Evolutionary conservation across 2,797 vertebrate genomes (phyloP).

Genomic region (Selene dorsalis): DNA sequence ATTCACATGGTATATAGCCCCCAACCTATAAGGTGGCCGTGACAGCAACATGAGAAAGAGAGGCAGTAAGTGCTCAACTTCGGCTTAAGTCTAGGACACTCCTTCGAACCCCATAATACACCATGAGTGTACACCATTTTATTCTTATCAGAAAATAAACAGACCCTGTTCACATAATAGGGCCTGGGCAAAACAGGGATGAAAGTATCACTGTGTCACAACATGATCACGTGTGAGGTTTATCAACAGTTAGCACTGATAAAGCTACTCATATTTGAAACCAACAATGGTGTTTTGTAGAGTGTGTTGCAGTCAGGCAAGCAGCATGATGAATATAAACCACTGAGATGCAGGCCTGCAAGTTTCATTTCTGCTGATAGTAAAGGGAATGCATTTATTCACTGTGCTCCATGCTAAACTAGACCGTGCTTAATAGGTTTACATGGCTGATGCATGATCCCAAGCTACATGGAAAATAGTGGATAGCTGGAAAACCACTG

Average conservation of each 20-base stretch:
- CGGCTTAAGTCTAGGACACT: slow-evolving; percentile 11
- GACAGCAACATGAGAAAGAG: slow-evolving; percentile 18
- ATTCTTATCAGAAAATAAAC: slow-evolving; percentile 43
- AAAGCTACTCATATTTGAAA: slow-evolving; percentile 33
- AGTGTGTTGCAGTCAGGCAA: slow-evolving; percentile 19
- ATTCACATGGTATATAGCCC: slow-evolving; percentile 43
- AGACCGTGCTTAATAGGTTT: slow-evolving; percentile 23
- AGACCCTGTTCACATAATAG: slow-evolving; percentile 22
- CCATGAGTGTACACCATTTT: slow-evolving; percentile 6
- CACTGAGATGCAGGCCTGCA: slow-evolving; percentile 52
- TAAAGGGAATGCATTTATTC: slow-evolving; percentile 40
- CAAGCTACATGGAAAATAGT: background rate
- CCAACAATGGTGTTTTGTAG: slow-evolving; percentile 57
- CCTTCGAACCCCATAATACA: slow-evolving; percentile 2
- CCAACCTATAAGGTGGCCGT: slow-evolving; percentile 29
- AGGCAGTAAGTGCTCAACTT: slow-evolving; percentile 38
- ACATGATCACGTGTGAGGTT: slow-evolving; percentile 38
- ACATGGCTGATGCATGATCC: slow-evolving; percentile 18
- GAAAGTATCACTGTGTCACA: slow-evolving; percentile 42
- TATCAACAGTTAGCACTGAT: slow-evolving; percentile 41
- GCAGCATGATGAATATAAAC: slow-evolving; percentile 53
- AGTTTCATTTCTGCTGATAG: slow-evolving; percentile 41
- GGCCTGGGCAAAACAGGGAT: slow-evolving; percentile 6
- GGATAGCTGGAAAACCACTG: background rate
- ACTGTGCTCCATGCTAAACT: slow-evolving; percentile 22